Percentiles rank a stretch among this genome's conserved stretches.
Conservation (phyloP, 2,797 vertebrate species). For the Argya squamiceps region DNA sequence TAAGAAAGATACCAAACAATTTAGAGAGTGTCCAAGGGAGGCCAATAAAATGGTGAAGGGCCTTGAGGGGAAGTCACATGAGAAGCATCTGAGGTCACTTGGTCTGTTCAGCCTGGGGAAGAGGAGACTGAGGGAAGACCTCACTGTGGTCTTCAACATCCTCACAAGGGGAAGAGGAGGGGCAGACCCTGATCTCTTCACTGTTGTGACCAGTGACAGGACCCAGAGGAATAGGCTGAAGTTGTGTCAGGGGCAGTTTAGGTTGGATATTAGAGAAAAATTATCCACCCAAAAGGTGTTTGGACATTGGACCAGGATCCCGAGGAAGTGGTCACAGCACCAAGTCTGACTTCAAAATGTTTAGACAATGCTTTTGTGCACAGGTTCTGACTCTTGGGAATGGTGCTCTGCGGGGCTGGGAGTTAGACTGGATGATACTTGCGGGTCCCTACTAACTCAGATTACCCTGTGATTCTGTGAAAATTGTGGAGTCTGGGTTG, state of each 20-base stretch:
- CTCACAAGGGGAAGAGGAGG: accelerated
- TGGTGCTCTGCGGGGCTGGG: not conserved
- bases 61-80: accelerated
- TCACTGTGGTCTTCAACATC: not conserved
- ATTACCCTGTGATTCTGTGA: not conserved
- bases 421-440: not conserved
- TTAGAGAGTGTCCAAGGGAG: not conserved
- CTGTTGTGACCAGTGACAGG: not conserved
- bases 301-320: not conserved
- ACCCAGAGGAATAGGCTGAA: not conserved
- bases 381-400: too few relatives aligned
- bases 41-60: not conserved
- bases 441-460: not conserved
- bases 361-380: not conserved
- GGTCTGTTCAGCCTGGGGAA: not conserved
- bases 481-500: not conserved
- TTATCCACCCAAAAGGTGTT: accelerated
- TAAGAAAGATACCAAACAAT: not conserved
- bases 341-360: not conserved
- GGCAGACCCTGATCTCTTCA: not conserved
- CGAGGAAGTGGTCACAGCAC: not conserved
- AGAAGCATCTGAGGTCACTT: not conserved
- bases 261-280: not conserved
- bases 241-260: too few relatives aligned
- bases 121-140: not conserved